These are phyloP conservation scores for Amphilophus citrinellus DNA, from an alignment of 2,113 vertebrate species.

Conservation along the genomic window DNA sequence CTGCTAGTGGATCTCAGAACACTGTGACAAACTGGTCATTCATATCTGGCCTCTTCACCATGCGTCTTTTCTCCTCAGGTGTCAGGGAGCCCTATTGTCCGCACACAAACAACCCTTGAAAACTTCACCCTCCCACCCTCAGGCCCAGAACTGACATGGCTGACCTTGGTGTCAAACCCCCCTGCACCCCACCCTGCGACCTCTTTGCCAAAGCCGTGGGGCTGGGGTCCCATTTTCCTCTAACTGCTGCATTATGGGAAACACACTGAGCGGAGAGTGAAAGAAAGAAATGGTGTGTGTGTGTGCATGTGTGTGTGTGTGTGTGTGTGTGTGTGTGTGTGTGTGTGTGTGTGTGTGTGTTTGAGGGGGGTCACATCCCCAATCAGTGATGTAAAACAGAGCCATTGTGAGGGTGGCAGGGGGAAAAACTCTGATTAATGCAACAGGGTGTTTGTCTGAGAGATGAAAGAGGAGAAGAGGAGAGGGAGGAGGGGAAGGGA, in stretches of 20 bases:
- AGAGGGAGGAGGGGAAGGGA: constrained; percentile 25
- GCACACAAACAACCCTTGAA: constrained; percentile 21
- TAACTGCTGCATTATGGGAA: constrained; percentile 62
- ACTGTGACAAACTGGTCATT: constrained; percentile 54
- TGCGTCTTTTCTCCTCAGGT: constrained; percentile 53
- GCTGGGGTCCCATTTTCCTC: constrained; percentile 36
- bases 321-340: background rate
- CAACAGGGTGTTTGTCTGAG: constrained; percentile 72
- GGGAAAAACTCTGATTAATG: constrained; percentile 75
- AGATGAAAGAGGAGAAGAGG: constrained; percentile 72
- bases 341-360: background rate
- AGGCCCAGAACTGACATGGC: constrained; percentile 55
- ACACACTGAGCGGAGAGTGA: constrained; percentile 33
- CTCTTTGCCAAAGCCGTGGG: constrained; percentile 19
- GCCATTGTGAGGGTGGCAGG: constrained; percentile 72
- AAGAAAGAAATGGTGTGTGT: constrained; percentile 12
- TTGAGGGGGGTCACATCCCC: constrained; percentile 45
- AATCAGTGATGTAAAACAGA: constrained; percentile 83
- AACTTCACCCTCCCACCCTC: constrained; percentile 31
- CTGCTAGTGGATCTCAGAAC: constrained; percentile 6
- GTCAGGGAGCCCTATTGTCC: constrained; percentile 61
- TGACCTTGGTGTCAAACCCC: constrained; percentile 69
- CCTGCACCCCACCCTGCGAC: constrained; percentile 30
- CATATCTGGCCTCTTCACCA: constrained; percentile 23
- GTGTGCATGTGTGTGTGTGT: background rate